Evolutionary conservation across 1,140 invertebrate species (phyloP).

Genomic region (Thaumetopoea pityocampa): DNA sequence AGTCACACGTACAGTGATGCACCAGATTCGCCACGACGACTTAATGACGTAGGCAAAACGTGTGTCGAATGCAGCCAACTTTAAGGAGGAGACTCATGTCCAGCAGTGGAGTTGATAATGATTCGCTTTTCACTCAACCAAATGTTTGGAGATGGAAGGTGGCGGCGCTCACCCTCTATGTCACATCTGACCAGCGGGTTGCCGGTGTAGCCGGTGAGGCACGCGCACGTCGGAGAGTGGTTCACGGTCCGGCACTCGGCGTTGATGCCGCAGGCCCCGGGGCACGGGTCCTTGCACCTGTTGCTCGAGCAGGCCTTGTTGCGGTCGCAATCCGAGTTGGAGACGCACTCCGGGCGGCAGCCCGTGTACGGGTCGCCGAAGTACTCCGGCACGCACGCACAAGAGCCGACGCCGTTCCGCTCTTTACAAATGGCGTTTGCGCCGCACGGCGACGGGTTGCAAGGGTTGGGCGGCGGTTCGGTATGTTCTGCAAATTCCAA

Average conservation of each 20-base stretch:
- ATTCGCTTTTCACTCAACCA: no score
- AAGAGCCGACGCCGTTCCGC: conserved; percentile 88
- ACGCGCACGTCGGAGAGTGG: conserved; percentile 86
- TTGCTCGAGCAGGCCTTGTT: conserved; percentile 88
- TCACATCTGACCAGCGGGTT: conserved; percentile 78
- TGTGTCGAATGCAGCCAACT: no score
- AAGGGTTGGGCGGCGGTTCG: conserved; percentile 77
- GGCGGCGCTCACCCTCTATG: conserved; percentile 45
- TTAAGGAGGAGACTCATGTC: no score
- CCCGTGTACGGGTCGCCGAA: conserved; percentile 91
- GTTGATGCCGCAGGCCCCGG: conserved; percentile 86
- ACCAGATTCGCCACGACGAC: no score
- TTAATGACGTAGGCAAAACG: no score
- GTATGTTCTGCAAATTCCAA: conserved; percentile 40
- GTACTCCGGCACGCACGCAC: conserved; percentile 87
- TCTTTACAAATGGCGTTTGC: conserved; percentile 90
- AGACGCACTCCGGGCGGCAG: conserved; percentile 90
- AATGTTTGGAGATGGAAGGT: not conserved
- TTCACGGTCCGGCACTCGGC: conserved; percentile 87
- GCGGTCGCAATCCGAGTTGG: conserved; percentile 87
- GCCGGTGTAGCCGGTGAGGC: conserved; percentile 84
- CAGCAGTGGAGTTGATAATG: no score
- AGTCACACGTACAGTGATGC: no score
- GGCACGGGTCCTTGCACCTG: conserved; percentile 89
- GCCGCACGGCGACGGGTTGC: conserved; percentile 90